Evolutionary conservation across 2,113 vertebrate species (phyloP).

Genomic region (Vidua macroura): DNA sequence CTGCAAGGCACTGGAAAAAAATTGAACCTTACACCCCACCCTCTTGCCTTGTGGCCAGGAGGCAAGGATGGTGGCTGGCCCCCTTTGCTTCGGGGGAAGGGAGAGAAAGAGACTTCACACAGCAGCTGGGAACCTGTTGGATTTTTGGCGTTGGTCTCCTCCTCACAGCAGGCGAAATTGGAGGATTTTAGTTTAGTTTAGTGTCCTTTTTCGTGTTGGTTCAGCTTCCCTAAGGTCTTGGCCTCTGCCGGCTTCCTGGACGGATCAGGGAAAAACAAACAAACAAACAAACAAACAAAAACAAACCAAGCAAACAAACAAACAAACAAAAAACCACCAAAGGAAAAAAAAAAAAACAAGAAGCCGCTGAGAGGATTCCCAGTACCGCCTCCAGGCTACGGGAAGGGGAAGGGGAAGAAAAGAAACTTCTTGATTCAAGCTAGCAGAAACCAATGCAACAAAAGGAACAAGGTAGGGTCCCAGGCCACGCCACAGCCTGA

Average conservation of each 20-base stretch:
- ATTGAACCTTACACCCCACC: not conserved
- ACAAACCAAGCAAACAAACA: not conserved
- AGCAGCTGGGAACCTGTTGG: not conserved
- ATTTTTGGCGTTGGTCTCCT: not conserved
- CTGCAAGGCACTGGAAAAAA: rapidly evolving
- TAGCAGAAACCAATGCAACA: not conserved
- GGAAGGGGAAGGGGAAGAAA: not conserved
- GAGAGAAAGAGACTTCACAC: too few relatives aligned
- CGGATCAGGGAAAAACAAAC: rapidly evolving
- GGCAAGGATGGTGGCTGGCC: too few relatives aligned
- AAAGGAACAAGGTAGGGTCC: not conserved
- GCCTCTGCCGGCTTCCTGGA: not conserved
- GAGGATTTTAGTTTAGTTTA: not conserved
- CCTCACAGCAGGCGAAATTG: not conserved
- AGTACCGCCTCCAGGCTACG: rapidly evolving
- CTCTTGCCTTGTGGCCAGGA: rapidly evolving
- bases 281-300: not conserved
- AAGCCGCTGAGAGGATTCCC: not conserved
- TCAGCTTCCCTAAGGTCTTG: not conserved
- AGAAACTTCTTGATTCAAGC: not conserved
- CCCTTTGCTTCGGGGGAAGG: not conserved
- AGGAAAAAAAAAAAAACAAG: not conserved
- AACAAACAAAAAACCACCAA: not conserved
- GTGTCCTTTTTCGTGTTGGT: not conserved
- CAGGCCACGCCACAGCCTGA: rapidly evolving